Conservation (phyloP, 2,797 vertebrate genomes). For the Sarcoramphus papa region DNA sequence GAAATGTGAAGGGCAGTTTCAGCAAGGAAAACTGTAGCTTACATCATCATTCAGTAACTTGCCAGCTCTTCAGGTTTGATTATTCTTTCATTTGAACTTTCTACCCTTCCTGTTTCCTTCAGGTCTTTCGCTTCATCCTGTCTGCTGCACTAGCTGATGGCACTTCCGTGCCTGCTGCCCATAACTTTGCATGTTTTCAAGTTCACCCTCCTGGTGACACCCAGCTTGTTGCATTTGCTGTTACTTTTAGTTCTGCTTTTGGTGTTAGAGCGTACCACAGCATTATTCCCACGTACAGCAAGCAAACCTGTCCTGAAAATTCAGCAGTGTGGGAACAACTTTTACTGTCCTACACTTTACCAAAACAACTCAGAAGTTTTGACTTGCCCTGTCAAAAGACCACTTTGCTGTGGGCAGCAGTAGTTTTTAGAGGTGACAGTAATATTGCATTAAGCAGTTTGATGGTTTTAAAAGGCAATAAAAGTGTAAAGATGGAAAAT, state of each 20-base stretch:
- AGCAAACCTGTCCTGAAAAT: neutral
- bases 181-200: accelerated
- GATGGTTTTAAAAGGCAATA: neutral
- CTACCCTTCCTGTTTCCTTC: neutral
- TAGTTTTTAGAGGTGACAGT: neutral
- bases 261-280: accelerated
- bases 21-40: neutral
- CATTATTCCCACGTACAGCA: neutral
- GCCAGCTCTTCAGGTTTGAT: neutral
- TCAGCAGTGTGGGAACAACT: neutral
- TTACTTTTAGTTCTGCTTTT: neutral
- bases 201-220: neutral
- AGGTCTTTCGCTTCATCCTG: neutral
- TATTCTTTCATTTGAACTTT: neutral
- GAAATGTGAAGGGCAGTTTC: neutral
- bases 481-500: neutral
- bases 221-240: neutral
- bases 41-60: neutral
- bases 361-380: neutral
- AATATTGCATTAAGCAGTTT: neutral
- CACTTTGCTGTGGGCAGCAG: neutral
- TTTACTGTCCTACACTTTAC: neutral
- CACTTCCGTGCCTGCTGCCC: neutral
- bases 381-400: neutral
- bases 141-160: neutral